Percentiles rank a stretch among this genome's conserved stretches.
Evolutionary conservation across 2,888 invertebrate species (phyloP).

Genomic region (Chromoteleia sp.): DNA sequence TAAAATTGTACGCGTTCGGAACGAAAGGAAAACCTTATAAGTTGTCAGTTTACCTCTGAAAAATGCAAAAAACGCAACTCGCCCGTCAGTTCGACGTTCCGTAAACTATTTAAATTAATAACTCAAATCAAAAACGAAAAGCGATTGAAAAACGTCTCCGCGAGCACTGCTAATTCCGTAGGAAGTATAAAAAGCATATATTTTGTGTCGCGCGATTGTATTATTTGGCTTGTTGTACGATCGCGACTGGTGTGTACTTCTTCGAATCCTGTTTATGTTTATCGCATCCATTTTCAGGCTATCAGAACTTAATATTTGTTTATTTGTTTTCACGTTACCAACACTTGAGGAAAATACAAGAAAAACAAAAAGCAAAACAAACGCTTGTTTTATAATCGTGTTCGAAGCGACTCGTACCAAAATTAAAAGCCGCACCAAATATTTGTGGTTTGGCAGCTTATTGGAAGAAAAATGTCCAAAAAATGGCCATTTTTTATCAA

Average conservation of each 20-base stretch:
- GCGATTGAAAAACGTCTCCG: background rate
- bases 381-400: conserved; percentile 46
- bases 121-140: too few relatives aligned
- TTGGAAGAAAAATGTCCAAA: too few relatives aligned
- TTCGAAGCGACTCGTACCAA: conserved; percentile 30
- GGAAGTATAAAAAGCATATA: background rate
- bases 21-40: too few relatives aligned
- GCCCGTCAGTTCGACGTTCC: too few relatives aligned
- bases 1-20: too few relatives aligned
- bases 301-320: conserved; percentile 56
- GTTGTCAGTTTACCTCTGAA: too few relatives aligned
- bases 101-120: too few relatives aligned
- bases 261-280: conserved; percentile 62
- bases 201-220: conserved; percentile 4
- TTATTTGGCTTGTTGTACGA: conserved; percentile 31
- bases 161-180: too few relatives aligned
- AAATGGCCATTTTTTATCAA: too few relatives aligned
- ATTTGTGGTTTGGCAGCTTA: conserved; percentile 38
- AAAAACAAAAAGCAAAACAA: conserved; percentile 51
- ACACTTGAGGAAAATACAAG: conserved; percentile 58
- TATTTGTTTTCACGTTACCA: conserved; percentile 60
- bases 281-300: conserved; percentile 55
- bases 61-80: too few relatives aligned
- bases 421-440: conserved; percentile 40
- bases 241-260: conserved; percentile 45